Base-by-base conservation (phyloP, 2,797 vertebrate genomes). In the Tapera naevia region DNA sequence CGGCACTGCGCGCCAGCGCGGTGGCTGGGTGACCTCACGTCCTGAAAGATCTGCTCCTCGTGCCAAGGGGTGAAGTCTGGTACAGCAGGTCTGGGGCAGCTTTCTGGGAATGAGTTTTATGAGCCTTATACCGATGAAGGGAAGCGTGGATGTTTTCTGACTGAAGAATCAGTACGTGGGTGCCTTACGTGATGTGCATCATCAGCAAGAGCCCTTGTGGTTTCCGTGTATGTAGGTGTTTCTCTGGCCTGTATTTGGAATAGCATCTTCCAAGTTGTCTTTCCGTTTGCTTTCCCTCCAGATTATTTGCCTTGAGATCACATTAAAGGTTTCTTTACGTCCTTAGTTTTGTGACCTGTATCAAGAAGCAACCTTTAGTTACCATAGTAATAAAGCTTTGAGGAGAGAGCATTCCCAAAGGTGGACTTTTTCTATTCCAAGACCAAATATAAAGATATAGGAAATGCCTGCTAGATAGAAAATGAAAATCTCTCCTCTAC, bases 61-160 rank as follows among this genome's bases (percentile, higher is more conserved):
- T 78, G 82, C 82, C 85, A 62, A 56, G 61, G 74, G 84, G 23
- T 57, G 33, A 37, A 33, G 45, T 79, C 86, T 91, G 92, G 69
- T 57, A 41, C 92, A 72, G 57, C 13, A 67, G 19, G 22, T 37
- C 86, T 76, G 14, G 76, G 58, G 50, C 21, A 51, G 71, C 75
- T 76, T 57, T 46, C 70, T 80, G 89, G 71, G 56, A 76, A 6
- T 14, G 12, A 45, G 3, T 45, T 82, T 51, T 30, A 6, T 33
- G 21, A 3, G 17, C 14, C 11, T 7, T 32, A 6, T 0, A 32
- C 37, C 7, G n/a, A 2, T 39, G 81, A 27, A 73, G 67, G 51
- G 10, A 8, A 64, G 27, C 24, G 2, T 0, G 45, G 45, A 0
- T 27, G 5, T 16, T 39, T 21, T 30, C 37, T 45, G 41, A 19